Conservation (phyloP, 53 echinoderm and acorn worm species). For the Actinopyga echinites region DNA sequence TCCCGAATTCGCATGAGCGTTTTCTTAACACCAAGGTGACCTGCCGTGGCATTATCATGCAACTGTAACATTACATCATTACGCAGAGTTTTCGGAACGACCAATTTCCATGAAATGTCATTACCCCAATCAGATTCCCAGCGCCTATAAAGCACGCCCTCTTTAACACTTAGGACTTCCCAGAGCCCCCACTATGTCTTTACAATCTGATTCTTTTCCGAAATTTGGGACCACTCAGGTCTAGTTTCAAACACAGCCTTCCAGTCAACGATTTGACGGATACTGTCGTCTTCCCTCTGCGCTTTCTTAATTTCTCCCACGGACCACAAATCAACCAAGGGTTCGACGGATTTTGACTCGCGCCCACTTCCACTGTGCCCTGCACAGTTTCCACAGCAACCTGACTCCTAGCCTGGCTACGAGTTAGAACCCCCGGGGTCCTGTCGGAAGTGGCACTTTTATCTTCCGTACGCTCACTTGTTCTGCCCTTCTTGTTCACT, state of each 20-base stretch:
- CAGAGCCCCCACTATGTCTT: slow-evolving; percentile 40
- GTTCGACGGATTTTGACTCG: too few species aligned
- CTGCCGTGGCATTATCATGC: slow-evolving; percentile 37
- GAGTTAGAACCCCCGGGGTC: too few species aligned
- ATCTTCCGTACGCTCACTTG: too few species aligned
- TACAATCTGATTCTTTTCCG: not conserved
- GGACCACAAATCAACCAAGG: slow-evolving; percentile 1
- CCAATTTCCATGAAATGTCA: slow-evolving; percentile 27
- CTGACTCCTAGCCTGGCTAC: too few species aligned
- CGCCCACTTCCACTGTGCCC: too few species aligned
- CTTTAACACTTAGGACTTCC: slow-evolving; percentile 18
- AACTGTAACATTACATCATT: slow-evolving; percentile 43
- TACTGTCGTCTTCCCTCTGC: not conserved
- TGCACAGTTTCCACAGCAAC: too few species aligned
- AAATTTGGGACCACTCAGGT: slow-evolving; percentile 2
- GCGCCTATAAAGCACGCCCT: slow-evolving; percentile 15
- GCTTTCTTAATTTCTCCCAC: not conserved
- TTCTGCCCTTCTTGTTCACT: too few species aligned
- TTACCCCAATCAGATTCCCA: slow-evolving; percentile 38
- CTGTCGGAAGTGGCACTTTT: too few species aligned
- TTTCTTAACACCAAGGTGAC: slow-evolving; percentile 58
- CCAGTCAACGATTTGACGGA: not conserved
- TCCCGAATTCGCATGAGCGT: slow-evolving; percentile 48
- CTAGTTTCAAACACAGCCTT: not conserved
- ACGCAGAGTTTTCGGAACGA: slow-evolving; percentile 10